Conservation (phyloP, 1,140 invertebrate genomes). For the Adelges cooleyi region DNA sequence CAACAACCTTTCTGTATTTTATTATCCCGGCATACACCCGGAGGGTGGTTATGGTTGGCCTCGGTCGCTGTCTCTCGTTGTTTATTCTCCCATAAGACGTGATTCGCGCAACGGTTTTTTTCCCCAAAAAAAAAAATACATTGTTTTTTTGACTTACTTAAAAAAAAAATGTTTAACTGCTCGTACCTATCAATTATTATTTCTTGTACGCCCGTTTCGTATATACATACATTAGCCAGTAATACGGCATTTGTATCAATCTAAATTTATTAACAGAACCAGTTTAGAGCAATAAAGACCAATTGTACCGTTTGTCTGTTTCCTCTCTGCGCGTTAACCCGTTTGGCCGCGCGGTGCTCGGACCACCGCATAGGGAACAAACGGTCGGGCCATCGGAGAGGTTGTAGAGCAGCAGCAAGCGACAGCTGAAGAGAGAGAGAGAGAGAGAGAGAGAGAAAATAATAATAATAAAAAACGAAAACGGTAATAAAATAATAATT, state of each 20-base stretch:
- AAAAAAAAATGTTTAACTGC: slow-evolving; percentile 8
- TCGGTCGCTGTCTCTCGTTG: too few relatives aligned
- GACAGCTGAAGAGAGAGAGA: neutral
- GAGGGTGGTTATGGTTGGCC: slow-evolving; percentile 10
- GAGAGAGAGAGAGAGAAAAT: neutral
- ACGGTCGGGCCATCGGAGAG: too few relatives aligned
- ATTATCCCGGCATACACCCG: neutral
- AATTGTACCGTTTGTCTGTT: slow-evolving; percentile 24
- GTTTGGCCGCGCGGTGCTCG: neutral
- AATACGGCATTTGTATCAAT: slow-evolving; percentile 29
- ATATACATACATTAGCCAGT: slow-evolving; percentile 22
- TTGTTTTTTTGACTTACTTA: too few relatives aligned
- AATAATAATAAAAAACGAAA: slow-evolving; percentile 22
- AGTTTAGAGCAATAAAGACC: slow-evolving; percentile 28
- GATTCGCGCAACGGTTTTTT: too few relatives aligned
- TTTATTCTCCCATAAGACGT: too few relatives aligned
- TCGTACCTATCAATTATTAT: too few relatives aligned
- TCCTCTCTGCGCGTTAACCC: slow-evolving; percentile 26
- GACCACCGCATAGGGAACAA: too few relatives aligned
- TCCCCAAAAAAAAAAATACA: too few relatives aligned
- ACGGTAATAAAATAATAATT: slow-evolving; percentile 3
- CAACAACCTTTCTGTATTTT: neutral
- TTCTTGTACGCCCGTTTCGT: slow-evolving; percentile 14
- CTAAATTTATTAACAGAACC: slow-evolving; percentile 29
- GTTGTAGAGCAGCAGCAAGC: too few relatives aligned